A percentile compares a stretch with the other conserved stretches of the same genome.
These are phyloP conservation scores for Cryptocheilus praepositus DNA, from an alignment of 2,888 invertebrate species.

Conservation along the genomic window DNA sequence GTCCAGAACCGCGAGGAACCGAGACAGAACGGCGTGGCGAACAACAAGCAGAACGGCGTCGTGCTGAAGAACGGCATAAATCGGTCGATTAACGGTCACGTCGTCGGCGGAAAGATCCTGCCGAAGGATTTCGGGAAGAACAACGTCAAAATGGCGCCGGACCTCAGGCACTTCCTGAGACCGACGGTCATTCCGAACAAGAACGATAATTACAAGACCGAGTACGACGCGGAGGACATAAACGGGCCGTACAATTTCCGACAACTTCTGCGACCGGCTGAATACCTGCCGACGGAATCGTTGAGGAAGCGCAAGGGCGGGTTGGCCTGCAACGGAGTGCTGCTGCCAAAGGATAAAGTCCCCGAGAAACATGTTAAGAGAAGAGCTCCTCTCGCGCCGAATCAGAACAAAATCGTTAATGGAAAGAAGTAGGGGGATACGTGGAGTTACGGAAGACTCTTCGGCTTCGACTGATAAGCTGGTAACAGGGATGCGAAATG, in stretches of 20 bases:
- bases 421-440: constrained; percentile 43
- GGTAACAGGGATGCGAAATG: too few relatives aligned
- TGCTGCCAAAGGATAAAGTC: constrained; percentile 53
- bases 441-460: too few relatives aligned
- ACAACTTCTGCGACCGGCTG: constrained; percentile 80
- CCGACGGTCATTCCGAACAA: constrained; percentile 56
- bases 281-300: constrained; percentile 82
- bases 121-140: constrained; percentile 42
- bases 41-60: background rate
- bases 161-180: constrained; percentile 60
- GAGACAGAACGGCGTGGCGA: background rate
- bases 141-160: constrained; percentile 49
- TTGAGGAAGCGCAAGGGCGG: constrained; percentile 80
- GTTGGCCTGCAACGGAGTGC: constrained; percentile 51
- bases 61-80: constrained; percentile 23
- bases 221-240: constrained; percentile 77
- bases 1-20: background rate
- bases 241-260: constrained; percentile 83
- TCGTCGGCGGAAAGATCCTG: constrained; percentile 40
- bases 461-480: too few relatives aligned
- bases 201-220: constrained; percentile 52
- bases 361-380: constrained; percentile 67
- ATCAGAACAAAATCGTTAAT: constrained; percentile 50
- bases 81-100: constrained; percentile 35
- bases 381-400: constrained; percentile 66